A percentile compares a stretch with the other conserved stretches of the same genome.
These are phyloP conservation scores for Thalassarche chlororhynchos DNA, from an alignment of 2,113 vertebrate genomes.

Conservation along the genomic window DNA sequence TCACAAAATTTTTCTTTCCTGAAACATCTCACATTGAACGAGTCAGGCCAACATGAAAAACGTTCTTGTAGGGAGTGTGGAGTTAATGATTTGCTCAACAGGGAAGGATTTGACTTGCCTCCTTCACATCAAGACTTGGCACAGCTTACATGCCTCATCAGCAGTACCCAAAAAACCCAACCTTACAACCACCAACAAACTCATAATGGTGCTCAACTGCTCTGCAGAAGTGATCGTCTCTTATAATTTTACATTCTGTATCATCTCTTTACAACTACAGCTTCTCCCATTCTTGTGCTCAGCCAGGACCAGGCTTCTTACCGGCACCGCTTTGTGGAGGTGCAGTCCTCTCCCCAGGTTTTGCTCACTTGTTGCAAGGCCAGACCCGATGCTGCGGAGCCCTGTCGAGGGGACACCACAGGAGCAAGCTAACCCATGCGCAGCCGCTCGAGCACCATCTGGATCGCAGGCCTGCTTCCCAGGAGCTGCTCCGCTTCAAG, in stretches of 20 bases:
- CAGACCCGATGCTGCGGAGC: accelerated
- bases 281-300: not conserved
- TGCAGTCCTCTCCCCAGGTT: not conserved
- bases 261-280: not conserved
- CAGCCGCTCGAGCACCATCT: not conserved
- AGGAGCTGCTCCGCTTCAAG: not conserved
- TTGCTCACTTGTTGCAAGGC: not conserved
- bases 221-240: not conserved
- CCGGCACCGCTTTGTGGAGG: accelerated
- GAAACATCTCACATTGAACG: not conserved
- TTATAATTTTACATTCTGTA: not conserved
- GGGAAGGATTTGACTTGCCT: not conserved
- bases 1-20: not conserved
- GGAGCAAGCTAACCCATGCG: not conserved
- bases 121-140: not conserved
- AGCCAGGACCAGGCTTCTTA: not conserved
- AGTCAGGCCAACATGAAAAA: not conserved
- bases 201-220: not conserved
- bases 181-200: not conserved
- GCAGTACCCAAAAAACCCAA: not conserved
- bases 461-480: not conserved
- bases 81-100: not conserved
- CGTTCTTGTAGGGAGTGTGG: not conserved
- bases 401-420: not conserved
- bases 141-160: not conserved